These are phyloP conservation scores for Globia sparganii DNA, from an alignment of 2,888 invertebrate species.

Conservation along the genomic window DNA sequence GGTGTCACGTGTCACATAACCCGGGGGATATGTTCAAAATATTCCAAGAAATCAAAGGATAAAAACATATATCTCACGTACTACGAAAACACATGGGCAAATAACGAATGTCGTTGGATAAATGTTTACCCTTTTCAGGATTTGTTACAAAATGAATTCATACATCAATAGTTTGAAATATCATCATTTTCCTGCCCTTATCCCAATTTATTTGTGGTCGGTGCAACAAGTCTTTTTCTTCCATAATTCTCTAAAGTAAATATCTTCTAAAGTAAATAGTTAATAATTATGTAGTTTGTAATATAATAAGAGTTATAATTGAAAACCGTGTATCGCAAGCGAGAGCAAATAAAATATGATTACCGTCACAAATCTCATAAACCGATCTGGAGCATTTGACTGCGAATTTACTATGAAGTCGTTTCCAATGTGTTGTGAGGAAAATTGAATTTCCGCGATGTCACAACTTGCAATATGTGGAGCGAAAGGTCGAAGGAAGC, in stretches of 20 bases:
- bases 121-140: constrained; percentile 16
- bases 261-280: too few relatives aligned
- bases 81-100: constrained; percentile 19
- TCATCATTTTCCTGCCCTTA: too few relatives aligned
- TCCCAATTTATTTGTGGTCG: too few relatives aligned
- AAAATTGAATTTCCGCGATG: constrained; percentile 74
- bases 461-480: constrained; percentile 67
- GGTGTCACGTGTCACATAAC: constrained; percentile 63
- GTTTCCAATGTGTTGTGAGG: constrained; percentile 49
- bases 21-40: constrained; percentile 44
- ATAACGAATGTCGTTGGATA: constrained; percentile 15
- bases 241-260: too few relatives aligned
- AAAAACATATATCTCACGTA: constrained; percentile 22
- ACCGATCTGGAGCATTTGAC: constrained; percentile 32
- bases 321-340: constrained; percentile 20
- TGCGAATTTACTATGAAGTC: constrained; percentile 43
- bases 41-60: constrained; percentile 44
- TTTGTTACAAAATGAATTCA: constrained; percentile 21
- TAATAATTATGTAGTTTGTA: too few relatives aligned
- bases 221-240: too few relatives aligned
- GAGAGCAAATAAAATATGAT: constrained; percentile 39
- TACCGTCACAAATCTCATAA: constrained; percentile 39
- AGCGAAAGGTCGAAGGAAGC: constrained; percentile 51
- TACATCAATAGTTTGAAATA: constrained; percentile 29
- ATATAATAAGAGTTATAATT: constrained; percentile 20